Evolutionary conservation across 2,888 invertebrate genomes (phyloP), one percentile per base, ranked within the genome.

Genomic region (Mythimna ferrago): DNA sequence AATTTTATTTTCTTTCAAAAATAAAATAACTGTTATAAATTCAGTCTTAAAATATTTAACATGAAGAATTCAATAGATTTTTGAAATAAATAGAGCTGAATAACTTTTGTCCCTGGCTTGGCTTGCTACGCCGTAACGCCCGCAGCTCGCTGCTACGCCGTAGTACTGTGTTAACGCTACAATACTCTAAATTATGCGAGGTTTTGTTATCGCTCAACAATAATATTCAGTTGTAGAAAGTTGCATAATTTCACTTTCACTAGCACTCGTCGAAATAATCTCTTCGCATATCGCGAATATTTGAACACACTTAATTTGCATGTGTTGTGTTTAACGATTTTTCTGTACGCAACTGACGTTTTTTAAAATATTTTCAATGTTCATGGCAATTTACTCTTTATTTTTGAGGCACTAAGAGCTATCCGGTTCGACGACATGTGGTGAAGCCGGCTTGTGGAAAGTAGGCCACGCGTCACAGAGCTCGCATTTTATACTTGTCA

Each of bases 161-260:
- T 73, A 84, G 76, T 73, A n/a, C 21, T 21, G 54, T 58, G 51
- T 6, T 2, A 53, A 48, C 16, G 32, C 73, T 67, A 57, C 69
- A 69, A 70, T 76, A 79, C 78, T 60, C 35, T 58, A 68, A 83
- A 86, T 80, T 82, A 84, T 76, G 77, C 82, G 87, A 82, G 80
- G 83, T 84, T 85, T 80, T 73, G 75, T 87, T 89, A 90, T 90
- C 87, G 84, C 79, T 71, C 67, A 78, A 86, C 80, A 86, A 78
- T 81, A 83, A 83, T 86, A 86, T 86, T 86, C 89, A 84, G 83
- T 86, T 84, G 91, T 94, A 94, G 95, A 96, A 95, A 96, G 95
- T 96, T 96, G 95, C 96, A 93, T 96, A 95, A 96, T 93, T 92
- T 93, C 87, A 95, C 96, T 95, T 96, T 96, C 95, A 94, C 95